These are phyloP conservation scores for Amphilophus citrinellus DNA, from an alignment of 2,113 vertebrate species.

Conservation along the genomic window DNA sequence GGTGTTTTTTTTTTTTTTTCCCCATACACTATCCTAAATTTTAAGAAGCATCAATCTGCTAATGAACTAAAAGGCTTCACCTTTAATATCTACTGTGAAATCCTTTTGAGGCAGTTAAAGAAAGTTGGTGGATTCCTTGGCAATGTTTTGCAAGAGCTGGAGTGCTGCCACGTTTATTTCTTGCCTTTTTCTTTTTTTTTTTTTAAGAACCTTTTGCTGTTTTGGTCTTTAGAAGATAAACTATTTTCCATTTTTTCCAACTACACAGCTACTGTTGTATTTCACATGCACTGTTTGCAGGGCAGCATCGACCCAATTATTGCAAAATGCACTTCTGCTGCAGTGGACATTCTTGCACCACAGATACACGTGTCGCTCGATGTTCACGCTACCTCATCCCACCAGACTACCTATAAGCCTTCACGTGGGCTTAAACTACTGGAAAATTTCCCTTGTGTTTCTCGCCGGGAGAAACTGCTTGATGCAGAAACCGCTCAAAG, in stretches of 20 bases:
- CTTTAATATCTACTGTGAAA: background rate
- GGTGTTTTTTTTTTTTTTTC: too few species aligned
- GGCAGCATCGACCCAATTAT: background rate
- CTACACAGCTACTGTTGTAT: background rate
- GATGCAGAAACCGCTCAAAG: conserved; percentile 47
- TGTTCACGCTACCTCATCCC: background rate
- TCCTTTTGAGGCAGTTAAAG: background rate
- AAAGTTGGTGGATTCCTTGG: background rate
- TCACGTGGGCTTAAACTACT: conserved; percentile 14
- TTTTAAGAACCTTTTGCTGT: background rate
- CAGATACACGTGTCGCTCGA: background rate
- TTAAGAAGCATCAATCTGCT: background rate
- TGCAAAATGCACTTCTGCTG: background rate
- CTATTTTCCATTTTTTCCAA: background rate
- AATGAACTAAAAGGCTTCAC: background rate
- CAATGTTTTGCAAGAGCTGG: background rate
- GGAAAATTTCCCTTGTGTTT: conserved; percentile 20
- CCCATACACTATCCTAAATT: too few species aligned
- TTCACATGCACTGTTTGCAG: background rate
- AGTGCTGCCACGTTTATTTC: background rate
- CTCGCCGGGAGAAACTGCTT: conserved; percentile 15
- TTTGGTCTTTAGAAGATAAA: background rate
- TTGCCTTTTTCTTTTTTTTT: background rate
- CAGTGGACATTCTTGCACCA: background rate
- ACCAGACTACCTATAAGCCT: background rate